These are phyloP conservation scores for Gymnopithys bicolor DNA, from an alignment of 2,797 vertebrate genomes.

Conservation along the genomic window DNA sequence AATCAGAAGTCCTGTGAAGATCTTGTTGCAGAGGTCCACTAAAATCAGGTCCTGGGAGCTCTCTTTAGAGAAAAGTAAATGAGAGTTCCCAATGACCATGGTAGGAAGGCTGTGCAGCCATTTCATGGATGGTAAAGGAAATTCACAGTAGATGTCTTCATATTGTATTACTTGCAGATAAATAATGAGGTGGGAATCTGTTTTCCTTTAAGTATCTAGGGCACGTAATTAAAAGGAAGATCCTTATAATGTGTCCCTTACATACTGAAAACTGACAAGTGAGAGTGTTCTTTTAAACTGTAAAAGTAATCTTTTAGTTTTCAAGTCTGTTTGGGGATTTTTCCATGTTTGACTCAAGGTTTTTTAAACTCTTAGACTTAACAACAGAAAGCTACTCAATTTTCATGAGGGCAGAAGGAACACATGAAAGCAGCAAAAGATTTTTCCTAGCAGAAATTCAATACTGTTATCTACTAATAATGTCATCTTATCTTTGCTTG, in stretches of 20 bases:
- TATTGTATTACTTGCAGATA: not conserved
- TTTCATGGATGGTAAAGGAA: not conserved
- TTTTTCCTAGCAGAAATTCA: not conserved
- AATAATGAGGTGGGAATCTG: not conserved
- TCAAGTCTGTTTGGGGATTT: not conserved
- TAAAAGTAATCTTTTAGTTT: not conserved
- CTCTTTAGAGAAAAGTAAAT: not conserved
- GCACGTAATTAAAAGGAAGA: not conserved
- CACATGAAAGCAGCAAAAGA: not conserved
- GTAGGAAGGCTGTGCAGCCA: fast-evolving
- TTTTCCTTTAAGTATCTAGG: not conserved
- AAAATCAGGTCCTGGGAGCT: not conserved
- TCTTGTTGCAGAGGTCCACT: not conserved
- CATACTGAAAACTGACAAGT: not conserved
- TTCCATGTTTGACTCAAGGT: fast-evolving
- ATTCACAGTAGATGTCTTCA: not conserved
- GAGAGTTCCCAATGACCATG: not conserved
- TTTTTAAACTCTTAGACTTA: not conserved
- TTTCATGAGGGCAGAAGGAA: not conserved
- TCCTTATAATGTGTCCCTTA: not conserved
- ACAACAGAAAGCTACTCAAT: not conserved
- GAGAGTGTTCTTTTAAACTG: not conserved
- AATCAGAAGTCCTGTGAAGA: not conserved
- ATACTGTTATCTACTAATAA: not conserved
- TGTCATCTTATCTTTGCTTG: not conserved